These are phyloP conservation scores for Galagoides demidoff DNA, from an alignment of 2,797 vertebrate genomes.

Conservation along the genomic window DNA sequence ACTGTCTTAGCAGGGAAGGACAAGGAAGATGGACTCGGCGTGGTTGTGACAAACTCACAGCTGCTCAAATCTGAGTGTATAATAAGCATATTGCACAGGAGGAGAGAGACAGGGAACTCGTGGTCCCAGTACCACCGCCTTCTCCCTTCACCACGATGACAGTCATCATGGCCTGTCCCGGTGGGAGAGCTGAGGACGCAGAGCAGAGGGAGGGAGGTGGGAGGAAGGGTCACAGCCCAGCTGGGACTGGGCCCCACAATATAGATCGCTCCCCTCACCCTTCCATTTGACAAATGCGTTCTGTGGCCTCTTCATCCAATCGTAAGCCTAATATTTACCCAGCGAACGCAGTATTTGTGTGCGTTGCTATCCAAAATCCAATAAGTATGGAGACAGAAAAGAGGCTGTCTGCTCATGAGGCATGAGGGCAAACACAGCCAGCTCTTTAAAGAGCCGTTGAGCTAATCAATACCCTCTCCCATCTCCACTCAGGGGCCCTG, in stretches of 20 bases:
- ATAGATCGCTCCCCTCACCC: not conserved
- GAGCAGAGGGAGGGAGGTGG: too few species aligned
- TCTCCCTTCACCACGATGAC: accelerated
- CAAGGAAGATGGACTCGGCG: accelerated
- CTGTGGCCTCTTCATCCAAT: not conserved
- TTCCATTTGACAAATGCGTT: not conserved
- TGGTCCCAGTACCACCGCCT: accelerated
- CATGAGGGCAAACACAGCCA: slow-evolving; percentile 62
- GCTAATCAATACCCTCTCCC: slow-evolving; percentile 51
- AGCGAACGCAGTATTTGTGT: slow-evolving; percentile 53
- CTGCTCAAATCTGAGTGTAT: not conserved
- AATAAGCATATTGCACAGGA: accelerated
- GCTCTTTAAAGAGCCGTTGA: slow-evolving; percentile 61
- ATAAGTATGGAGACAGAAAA: slow-evolving; percentile 24
- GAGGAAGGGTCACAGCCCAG: not conserved
- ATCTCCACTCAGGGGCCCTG: not conserved
- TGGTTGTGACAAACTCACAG: not conserved
- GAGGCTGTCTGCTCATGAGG: slow-evolving; percentile 39
- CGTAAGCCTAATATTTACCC: slow-evolving; percentile 69
- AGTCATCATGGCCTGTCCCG: accelerated
- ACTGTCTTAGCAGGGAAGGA: not conserved
- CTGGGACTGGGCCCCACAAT: not conserved
- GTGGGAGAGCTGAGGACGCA: not conserved
- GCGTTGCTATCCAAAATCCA: slow-evolving; percentile 39
- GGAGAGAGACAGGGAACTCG: accelerated